Base-by-base conservation (phyloP, 1,140 invertebrate species). In the Bombus confusus region DNA sequence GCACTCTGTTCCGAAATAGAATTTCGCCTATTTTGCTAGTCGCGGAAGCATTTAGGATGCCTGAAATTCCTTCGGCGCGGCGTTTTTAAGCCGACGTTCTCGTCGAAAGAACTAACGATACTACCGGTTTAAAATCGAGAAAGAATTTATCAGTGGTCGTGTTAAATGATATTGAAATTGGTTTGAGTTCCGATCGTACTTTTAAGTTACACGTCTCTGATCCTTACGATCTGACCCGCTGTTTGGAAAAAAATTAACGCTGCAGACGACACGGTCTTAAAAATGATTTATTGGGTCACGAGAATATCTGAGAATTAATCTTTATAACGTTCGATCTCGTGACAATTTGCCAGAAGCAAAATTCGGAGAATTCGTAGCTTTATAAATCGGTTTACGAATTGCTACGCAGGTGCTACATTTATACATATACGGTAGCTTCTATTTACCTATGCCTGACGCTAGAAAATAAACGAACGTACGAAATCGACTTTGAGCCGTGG, bases 11-110 rank as follows among this genome's bases (percentile, higher is more conserved):
- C 22, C 47, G 75, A 79, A 79, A 78, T 79, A 71, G 82, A 71
- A 84, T 84, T 84, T 41, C 64, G 15, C 22, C 43, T 37, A 34
- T 83, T 83, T 71, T 64, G 31, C 52, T 47, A 47, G 80, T 28
- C 73, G n/a, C 37, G 62, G 39, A 59, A 77, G 78, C 82, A 59
- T 39, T 39, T 69, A 41, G 39, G 39, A 71, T 57, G 80, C 25
- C 8, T 41, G 31, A 31, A 64, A 66, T 82, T 75, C 41, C 41
- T 34, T 41, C 25, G 0, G 13, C 2, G 31, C n/a, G 0, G 25
- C 25, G 66, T 62, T 83, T 83, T 83, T 83, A 75, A 1, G 25
- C 25, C 8, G 43, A n/a, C 41, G 25, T 66, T 52, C 34, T 28
- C 18, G 62, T 22, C 0, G 25, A 9, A 18, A 34, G 34, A 66